These are phyloP conservation scores for Papilio polytes DNA, from an alignment of 1,140 invertebrate species.

Conservation along the genomic window DNA sequence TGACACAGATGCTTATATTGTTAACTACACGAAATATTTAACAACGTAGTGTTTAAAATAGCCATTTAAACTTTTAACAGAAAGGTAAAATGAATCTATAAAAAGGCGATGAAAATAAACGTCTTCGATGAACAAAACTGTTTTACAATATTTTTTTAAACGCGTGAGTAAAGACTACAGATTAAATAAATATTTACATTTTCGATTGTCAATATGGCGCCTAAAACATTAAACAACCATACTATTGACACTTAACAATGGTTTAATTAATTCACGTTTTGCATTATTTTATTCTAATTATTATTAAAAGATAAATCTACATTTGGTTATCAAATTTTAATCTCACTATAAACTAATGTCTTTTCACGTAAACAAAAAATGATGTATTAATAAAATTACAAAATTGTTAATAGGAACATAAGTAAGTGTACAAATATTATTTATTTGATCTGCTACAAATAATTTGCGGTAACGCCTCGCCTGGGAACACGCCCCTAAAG, in stretches of 20 bases:
- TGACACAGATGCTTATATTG: constrained; percentile 12
- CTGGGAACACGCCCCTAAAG: not conserved
- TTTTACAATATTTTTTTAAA: not conserved
- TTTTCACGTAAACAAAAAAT: constrained; percentile 18
- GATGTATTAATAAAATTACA: not conserved
- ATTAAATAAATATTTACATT: not conserved
- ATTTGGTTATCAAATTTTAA: constrained; percentile 18
- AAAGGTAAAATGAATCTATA: no score
- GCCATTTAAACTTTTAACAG: no score
- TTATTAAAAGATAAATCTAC: not conserved
- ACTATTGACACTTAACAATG: not conserved
- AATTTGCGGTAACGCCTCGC: not conserved
- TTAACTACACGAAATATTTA: not conserved
- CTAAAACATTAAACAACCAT: not conserved
- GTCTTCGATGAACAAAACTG: not conserved
- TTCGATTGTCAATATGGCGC: not conserved
- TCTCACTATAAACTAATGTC: constrained; percentile 25
- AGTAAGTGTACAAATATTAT: constrained; percentile 16
- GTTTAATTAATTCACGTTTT: not conserved
- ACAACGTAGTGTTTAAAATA: not conserved
- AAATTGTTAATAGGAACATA: constrained; percentile 38
- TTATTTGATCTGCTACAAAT: constrained; percentile 6
- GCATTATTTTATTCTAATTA: not conserved
- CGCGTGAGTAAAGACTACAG: not conserved
- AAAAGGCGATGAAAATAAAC: not conserved